A percentile compares a stretch with the other conserved stretches of the same genome.
phyloP scores from a whole-genome alignment of 2,113 vertebrate species.

The Ivindomyrus marchei region DNA sequence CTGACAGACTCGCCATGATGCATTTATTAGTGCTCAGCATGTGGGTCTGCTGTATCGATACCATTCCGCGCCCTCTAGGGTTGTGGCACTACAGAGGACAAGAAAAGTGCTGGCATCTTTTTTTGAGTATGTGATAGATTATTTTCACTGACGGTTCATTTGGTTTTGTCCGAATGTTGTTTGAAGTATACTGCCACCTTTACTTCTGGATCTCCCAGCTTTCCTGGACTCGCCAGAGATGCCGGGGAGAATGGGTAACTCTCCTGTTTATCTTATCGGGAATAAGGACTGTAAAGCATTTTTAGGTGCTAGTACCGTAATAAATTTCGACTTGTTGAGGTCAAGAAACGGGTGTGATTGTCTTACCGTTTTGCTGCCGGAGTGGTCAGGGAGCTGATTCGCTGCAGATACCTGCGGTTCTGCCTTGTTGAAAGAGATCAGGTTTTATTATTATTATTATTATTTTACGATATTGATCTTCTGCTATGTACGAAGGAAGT shows the following conservation, averaged over 20 bases:
- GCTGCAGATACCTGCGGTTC: background rate
- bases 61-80: background rate
- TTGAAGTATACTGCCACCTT: background rate
- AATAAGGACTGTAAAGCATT: background rate
- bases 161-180: background rate
- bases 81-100: background rate
- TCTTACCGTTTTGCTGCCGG: background rate
- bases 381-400: no score
- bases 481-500: background rate
- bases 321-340: background rate
- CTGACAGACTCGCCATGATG: background rate
- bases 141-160: background rate
- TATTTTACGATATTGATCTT: conserved; percentile 11
- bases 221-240: background rate
- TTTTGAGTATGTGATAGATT: background rate
- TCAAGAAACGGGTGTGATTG: background rate
- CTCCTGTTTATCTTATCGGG: background rate
- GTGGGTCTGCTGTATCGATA: background rate
- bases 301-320: background rate
- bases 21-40: background rate
- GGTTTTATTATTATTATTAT: background rate
- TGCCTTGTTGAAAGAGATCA: background rate
- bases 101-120: background rate
- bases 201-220: background rate
- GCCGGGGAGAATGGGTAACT: background rate